Conservation (phyloP, 2,888 invertebrate species). For the Oxycera nigricornis region DNA sequence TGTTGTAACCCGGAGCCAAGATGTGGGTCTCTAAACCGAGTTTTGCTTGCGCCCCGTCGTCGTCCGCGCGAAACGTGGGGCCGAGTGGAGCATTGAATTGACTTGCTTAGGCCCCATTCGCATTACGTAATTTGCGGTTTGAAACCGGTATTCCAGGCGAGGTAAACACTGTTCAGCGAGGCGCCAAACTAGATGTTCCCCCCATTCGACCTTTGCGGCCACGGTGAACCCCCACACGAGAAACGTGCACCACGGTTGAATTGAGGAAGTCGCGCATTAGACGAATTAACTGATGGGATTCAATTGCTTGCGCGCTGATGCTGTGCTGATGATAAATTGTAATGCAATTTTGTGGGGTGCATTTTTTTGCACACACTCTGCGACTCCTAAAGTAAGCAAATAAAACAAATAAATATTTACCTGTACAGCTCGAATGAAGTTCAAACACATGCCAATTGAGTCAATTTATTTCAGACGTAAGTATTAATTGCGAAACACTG, state of each 20-base stretch:
- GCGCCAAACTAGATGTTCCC: not conserved
- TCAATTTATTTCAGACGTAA: no score
- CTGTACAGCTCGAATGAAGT: no score
- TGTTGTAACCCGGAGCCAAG: not conserved
- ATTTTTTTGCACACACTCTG: no score
- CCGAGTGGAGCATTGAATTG: no score
- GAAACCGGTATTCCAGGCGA: constrained; percentile 7
- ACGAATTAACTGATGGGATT: not conserved
- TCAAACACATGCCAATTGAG: no score
- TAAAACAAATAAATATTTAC: no score
- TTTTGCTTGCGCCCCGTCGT: not conserved
- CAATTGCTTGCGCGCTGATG: not conserved
- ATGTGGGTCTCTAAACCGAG: not conserved
- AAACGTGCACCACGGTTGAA: not conserved
- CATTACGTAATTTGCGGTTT: not conserved
- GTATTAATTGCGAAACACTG: no score
- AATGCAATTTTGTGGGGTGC: no score
- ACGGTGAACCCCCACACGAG: not conserved
- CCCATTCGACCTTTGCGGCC: not conserved
- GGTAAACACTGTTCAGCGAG: not conserved
- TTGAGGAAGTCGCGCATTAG: constrained; percentile 7
- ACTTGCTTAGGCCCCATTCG: not conserved
- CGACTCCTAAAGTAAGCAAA: no score
- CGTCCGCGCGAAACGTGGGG: no score
- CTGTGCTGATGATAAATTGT: no score